Evolutionary conservation across 2,888 invertebrate genomes (phyloP), one percentile per base, ranked within the genome.

Genomic region (Tenodera sinensis): DNA sequence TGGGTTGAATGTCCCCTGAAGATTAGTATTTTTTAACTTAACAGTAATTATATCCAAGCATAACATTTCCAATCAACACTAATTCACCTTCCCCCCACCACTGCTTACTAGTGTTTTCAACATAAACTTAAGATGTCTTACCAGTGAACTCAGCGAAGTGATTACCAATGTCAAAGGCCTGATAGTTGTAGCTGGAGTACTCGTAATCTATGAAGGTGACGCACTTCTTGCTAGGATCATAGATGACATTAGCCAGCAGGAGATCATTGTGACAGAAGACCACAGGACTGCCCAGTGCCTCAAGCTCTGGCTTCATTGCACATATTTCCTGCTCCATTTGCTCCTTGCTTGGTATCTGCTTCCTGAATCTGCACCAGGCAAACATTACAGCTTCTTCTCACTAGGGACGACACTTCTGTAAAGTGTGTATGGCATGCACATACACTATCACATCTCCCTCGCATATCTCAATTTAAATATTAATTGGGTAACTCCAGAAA

Each of bases 181-280:
- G 98, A 93, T 97, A 98, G 94, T 99, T 99, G 92, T 96, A 96
- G 90, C 96, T 97, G 28, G 98, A 97, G 94, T 99, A 99, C 94
- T 99, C 99, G 93, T 97, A 99, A 94, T 99, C 99, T 92, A 99
- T 99, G 93, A 99, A 99, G 86, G 96, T 96, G 85, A 99, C 96
- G 89, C 94, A 94, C 91, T 95, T 94, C 91, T 95, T 94, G 90
- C 94, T 93, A 14, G 91, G 91, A 92, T 98, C 96, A 94, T 97
- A 97, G 91, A 99, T 96, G 91, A 99, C 96, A 94, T 99, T 99
- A 92, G 97, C 98, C 92, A 99, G 95, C 92, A 99, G 95, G 91
- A 99, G 95, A 95, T 99, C 99, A 94, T 99, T 99, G 95, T 99
- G 99, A 93, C 97, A 97, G 94, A 99, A 99, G 90, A 98, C 99